These are phyloP conservation scores for Collichthys lucidus DNA, from an alignment of 2,113 vertebrate genomes.

Conservation along the genomic window DNA sequence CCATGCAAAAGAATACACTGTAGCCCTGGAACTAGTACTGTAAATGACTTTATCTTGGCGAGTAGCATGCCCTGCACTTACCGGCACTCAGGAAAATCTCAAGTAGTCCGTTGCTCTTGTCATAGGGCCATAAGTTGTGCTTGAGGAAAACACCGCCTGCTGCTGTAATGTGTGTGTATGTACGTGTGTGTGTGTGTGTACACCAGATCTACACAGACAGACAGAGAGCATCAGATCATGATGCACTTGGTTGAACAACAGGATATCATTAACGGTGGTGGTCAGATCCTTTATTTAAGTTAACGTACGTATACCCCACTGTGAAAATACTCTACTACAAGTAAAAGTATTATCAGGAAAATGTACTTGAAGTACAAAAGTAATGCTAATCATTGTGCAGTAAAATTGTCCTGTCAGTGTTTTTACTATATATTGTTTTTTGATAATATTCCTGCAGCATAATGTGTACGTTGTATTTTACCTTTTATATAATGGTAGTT, in stretches of 20 bases:
- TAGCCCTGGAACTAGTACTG: constrained; percentile 67
- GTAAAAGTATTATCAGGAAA: too few species aligned
- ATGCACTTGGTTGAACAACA: constrained; percentile 5
- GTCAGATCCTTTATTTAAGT: too few species aligned
- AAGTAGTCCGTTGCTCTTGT: constrained; percentile 16
- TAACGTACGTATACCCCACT: too few species aligned
- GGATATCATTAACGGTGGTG: background rate
- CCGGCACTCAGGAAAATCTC: constrained; percentile 74
- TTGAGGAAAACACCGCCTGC: constrained; percentile 10
- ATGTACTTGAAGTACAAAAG: too few species aligned
- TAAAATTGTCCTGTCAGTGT: too few species aligned
- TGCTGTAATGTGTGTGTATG: constrained; percentile 11
- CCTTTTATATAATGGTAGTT: too few species aligned
- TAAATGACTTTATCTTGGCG: constrained; percentile 38
- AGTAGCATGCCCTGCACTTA: constrained; percentile 57
- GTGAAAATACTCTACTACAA: too few species aligned
- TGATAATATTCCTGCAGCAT: too few species aligned
- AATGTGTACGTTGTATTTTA: too few species aligned
- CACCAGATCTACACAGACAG: background rate
- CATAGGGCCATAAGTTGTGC: constrained; percentile 12
- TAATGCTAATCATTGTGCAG: too few species aligned
- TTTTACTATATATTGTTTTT: too few species aligned
- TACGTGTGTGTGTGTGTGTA: background rate
- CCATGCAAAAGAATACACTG: constrained; percentile 64
- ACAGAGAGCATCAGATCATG: background rate